Conservation (phyloP, 2,113 vertebrate species). For the Odocoileus hemionus region DNA sequence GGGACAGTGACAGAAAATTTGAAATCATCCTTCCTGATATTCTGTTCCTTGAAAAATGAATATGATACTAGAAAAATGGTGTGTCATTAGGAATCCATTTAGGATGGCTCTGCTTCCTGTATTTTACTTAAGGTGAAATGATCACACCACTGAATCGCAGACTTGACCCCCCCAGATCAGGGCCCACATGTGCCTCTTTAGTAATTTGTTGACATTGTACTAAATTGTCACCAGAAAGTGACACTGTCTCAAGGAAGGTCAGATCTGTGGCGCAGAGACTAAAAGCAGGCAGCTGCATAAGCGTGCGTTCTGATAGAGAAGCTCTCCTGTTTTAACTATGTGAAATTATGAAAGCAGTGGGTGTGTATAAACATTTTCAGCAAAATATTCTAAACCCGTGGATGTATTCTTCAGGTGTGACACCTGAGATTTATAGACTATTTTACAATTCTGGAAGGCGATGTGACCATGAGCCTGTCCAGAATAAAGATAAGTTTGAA, state of each 20-base stretch:
- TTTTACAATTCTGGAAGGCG: neutral
- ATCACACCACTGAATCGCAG: neutral
- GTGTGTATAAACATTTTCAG: neutral
- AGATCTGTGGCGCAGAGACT: neutral
- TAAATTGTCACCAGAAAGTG: neutral
- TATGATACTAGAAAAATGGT: neutral
- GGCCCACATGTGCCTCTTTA: too few relatives aligned
- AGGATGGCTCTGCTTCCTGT: neutral
- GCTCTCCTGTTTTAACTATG: neutral
- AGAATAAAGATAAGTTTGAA: neutral
- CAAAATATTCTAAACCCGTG: neutral
- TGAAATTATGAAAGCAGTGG: neutral
- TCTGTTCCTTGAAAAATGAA: slow-evolving; percentile 17
- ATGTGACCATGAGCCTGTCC: neutral
- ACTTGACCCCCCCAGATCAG: neutral
- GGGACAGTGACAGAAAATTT: neutral
- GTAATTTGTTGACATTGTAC: neutral
- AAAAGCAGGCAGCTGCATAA: neutral
- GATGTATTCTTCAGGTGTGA: neutral
- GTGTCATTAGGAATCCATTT: neutral
- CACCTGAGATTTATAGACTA: neutral
- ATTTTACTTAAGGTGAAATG: neutral
- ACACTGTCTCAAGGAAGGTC: neutral
- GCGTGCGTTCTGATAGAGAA: neutral
- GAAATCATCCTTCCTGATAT: neutral